Evolutionary conservation across 2,888 invertebrate genomes (phyloP).

Genomic region (Cataglyphis rosenhaueri): DNA sequence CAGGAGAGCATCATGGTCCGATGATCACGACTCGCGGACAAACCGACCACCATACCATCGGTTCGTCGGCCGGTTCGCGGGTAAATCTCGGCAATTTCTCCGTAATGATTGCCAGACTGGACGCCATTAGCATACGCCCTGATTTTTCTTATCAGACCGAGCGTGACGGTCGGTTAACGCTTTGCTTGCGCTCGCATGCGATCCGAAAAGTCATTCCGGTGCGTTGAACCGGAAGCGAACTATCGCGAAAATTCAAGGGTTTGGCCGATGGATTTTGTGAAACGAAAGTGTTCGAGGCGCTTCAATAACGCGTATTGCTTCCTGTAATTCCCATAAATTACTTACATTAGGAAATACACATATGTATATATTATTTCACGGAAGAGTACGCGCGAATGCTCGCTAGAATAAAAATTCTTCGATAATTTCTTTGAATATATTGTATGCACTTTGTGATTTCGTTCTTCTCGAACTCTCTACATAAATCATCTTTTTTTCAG

Average conservation of each 20-base stretch:
- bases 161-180: conserved; percentile 36
- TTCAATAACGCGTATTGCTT: background rate
- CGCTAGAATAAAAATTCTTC: background rate
- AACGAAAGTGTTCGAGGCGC: conserved; percentile 28
- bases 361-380: background rate
- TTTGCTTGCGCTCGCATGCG: conserved; percentile 25
- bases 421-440: background rate
- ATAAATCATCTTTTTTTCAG: conserved; percentile 1
- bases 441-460: background rate
- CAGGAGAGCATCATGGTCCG: conserved; percentile 65
- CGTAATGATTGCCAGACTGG: conserved; percentile 64
- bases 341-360: background rate
- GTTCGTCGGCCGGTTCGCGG: conserved; percentile 63
- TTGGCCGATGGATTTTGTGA: background rate
- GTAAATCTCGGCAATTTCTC: conserved; percentile 72
- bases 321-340: conserved; percentile 21
- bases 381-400: conserved; percentile 3
- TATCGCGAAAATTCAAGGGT: conserved; percentile 28
- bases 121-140: conserved; percentile 63
- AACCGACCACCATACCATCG: conserved; percentile 64
- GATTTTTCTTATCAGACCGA: conserved; percentile 56
- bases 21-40: conserved; percentile 70
- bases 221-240: conserved; percentile 27
- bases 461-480: background rate
- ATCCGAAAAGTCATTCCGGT: conserved; percentile 24